Base-by-base conservation (phyloP, 1,140 invertebrate genomes). In the Piezodorus guildinii region DNA sequence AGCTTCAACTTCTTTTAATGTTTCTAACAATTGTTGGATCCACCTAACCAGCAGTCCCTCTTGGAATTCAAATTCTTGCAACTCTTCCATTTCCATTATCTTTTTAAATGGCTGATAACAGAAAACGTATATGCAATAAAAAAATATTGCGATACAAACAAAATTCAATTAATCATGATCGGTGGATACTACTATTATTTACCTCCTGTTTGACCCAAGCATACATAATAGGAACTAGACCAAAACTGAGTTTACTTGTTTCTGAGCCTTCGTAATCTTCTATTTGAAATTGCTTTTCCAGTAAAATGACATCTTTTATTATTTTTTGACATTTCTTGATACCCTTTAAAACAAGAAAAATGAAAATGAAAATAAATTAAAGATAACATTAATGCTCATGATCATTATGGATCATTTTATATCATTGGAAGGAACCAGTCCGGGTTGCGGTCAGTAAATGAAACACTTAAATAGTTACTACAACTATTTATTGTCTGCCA, bases 21-120 rank as follows among this genome's bases (percentile, higher is more conserved):
- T 87, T 80, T 99, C 96, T 73, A 96, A 90, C 27, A 99, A 75
- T 69, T 98, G 85, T 73, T 98, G 95, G 66, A 99, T 98, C 72
- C 93, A 96, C 45, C 95, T 81, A 0, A 99, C 96, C 70, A 99
- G 98, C 45, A 98, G 91, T 3, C 97, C 97, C 78, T 99, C 97
- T 74, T 99, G 95, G 3, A 96, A 87, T 49, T 56, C 52, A 56
- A 56, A 56, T 21, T 56, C 52, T 23, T 16, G 17, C 14, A 43
- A 43, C 66, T 95, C 90, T 0, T 94, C 96, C 49, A 95, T 76
- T 0, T 94, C 96, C 49, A 95, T 76, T 56, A 98, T 96, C 68
- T 96, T 87, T 0, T 86, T 82, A 75, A 99, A 98, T 0, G 91
- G 85, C 83, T 90, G 76, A 56, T 78, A 74, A 67, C 54, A 68